Base-by-base conservation (phyloP, 1,140 invertebrate species). In the Drosophila neocordata region DNA sequence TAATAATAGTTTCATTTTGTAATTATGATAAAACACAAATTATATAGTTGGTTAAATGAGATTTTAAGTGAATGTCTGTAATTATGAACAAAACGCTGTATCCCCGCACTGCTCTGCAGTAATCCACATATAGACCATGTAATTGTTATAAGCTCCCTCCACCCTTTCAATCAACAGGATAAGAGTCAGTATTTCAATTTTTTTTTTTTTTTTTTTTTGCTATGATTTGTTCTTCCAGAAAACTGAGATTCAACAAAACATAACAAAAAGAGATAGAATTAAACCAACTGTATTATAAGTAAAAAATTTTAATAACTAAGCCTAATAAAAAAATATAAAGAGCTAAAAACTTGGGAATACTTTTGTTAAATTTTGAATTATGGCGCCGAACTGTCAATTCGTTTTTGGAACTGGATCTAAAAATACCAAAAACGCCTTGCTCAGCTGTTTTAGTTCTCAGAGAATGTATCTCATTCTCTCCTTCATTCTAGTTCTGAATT, bases 201-300 rank as follows among this genome's bases (percentile, higher is more conserved):
- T 75, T 53, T 65, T 65, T 59, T 75, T 81, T 62, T 53, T 18
- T 56, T 18, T 18, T 55, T 55, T 76, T 65, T 78, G 74, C 74
- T 87, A 87, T 85, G 68, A 55, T 79, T 87, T 75, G 78, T 88
- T 87, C 82, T 88, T 87, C 82, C 82, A 87, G 83, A 78, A 75
- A 87, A 78, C 78, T 87, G 83, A 87, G 82, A 87, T 87, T 87
- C 63, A 88, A 85, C 64, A 83, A 80, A 65, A 48, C 41, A 11
- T 18, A 18, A 48, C 9, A 48, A 9, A 18, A 48, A 79, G 60
- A 70, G 15, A 56, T 34, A 56, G 53, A 31, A 83, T 60, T 69
- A 73, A 78, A 85, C 67, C 41, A 67, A 65, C 62, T 79, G 69
- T 84, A 84, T 77, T 84, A 73, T 84, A 79, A 83, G 79, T 87